Conservation (phyloP, 92 coral and sea anemone species). For the Isaurus tuberculatus region DNA sequence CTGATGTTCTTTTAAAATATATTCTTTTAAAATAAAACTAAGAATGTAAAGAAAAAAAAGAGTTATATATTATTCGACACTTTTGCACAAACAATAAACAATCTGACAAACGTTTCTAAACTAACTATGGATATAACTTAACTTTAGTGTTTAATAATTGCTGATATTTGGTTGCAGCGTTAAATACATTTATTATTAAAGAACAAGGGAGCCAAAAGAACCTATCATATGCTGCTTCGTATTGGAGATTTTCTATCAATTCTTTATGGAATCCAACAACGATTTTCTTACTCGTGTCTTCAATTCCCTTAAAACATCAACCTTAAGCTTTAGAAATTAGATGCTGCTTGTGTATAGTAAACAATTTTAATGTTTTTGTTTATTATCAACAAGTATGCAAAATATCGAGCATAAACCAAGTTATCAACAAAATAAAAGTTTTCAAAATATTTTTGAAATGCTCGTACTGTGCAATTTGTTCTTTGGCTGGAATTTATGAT, state of each 20-base stretch:
- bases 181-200: conserved; percentile 17
- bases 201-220: neutral
- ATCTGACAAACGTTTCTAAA: neutral
- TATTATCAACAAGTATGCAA: neutral
- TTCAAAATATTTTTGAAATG: neutral
- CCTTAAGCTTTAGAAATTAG: neutral
- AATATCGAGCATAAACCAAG: neutral
- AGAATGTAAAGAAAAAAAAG: no score
- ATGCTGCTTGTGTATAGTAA: neutral
- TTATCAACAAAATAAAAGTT: neutral
- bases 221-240: conserved; percentile 34
- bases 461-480: neutral
- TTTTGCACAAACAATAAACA: neutral
- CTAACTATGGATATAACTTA: neutral
- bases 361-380: neutral
- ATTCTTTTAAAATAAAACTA: no score
- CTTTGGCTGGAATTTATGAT: neutral
- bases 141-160: neutral
- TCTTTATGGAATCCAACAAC: conserved; percentile 4
- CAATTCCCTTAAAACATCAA: neutral
- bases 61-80: no score
- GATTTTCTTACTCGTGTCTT: no score
- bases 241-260: conserved; percentile 20
- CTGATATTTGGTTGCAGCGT: neutral
- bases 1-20: no score